Evolutionary conservation across 2,113 vertebrate species (phyloP), one percentile per base, ranked within the genome.

Genomic region (Cygnus atratus): DNA sequence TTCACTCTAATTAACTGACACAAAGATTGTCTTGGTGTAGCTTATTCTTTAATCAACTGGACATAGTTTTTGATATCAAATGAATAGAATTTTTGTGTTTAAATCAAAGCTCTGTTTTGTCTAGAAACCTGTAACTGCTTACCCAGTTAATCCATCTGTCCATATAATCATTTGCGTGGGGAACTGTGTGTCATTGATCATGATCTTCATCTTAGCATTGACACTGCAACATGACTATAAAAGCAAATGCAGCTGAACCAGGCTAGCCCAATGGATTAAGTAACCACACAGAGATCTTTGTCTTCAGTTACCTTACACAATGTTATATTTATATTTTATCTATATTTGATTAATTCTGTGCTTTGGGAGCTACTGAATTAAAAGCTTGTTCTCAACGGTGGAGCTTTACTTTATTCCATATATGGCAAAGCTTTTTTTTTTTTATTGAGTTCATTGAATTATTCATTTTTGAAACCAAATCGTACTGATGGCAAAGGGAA

Each of bases 371-470:
- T 67, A 37, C 18, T 11, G 63, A 74, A 71, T 55, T 11, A 67
- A 68, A 24, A 75, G 55, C 1, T 0, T 3, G 1, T 8, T 63
- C n/a, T 46, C 57, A 65, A 0, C 44, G 24, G 11, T 0, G 4
- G 48, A 68, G 31, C 57, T 84, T 52, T 59, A n/a, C 57, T 85
- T 70, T 13, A 48, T 66, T 77, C 6, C 31, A 24, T 33, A 12
- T 5, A 70, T 7, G 10, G 48, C 3, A 4, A 61, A 70, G 7
- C 2, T 48, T 48, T 48, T 48, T 48, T 11, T 37, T 39, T 52
- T 70, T 61, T 33, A 52, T 22, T 11, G 3, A 28, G 26, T 48
- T 48, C 46, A 48, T 48, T 71, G 33, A 78, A 4, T 7, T 72
- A 29, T 41, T 74, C 0, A 20, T 61, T 87, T 87, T 65, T 52